phyloP scores from a whole-genome alignment of 2,113 vertebrate genomes.

The Larimichthys crocea region DNA sequence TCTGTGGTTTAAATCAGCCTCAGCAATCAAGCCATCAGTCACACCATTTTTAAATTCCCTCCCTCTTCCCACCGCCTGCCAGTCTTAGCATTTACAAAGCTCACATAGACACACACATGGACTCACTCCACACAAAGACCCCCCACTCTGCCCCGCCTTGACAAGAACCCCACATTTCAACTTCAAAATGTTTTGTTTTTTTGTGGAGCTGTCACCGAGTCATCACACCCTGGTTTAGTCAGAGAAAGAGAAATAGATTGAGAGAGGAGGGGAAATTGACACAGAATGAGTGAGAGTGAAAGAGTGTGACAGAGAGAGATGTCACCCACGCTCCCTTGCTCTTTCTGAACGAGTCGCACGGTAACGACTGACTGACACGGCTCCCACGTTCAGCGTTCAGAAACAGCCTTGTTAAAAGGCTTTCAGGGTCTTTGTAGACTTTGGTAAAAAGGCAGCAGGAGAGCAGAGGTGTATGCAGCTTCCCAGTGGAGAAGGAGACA shows the following conservation, averaged over 20 bases:
- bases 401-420: slow-evolving; percentile 77
- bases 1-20: slow-evolving; percentile 38
- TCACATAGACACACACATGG: slow-evolving; percentile 22
- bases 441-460: slow-evolving; percentile 71
- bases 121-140: slow-evolving; percentile 57
- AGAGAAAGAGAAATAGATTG: slow-evolving; percentile 67
- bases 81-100: slow-evolving; percentile 53
- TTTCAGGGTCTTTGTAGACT: slow-evolving; percentile 81
- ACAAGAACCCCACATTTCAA: slow-evolving; percentile 72
- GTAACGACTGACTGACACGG: slow-evolving; percentile 64
- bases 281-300: slow-evolving; percentile 69
- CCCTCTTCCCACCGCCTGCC: slow-evolving; percentile 70
- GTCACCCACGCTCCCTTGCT: slow-evolving; percentile 77
- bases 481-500: slow-evolving; percentile 61
- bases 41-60: slow-evolving; percentile 51
- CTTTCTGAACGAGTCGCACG: slow-evolving; percentile 69
- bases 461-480: slow-evolving; percentile 65
- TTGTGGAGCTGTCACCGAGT: slow-evolving; percentile 72
- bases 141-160: slow-evolving; percentile 45
- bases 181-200: slow-evolving; percentile 55
- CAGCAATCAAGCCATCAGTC: slow-evolving; percentile 68
- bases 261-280: slow-evolving; percentile 64
- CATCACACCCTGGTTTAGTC: slow-evolving; percentile 68
- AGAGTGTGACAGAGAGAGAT: slow-evolving; percentile 66
- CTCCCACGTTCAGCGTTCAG: slow-evolving; percentile 68